Base-by-base conservation (phyloP, 2,888 invertebrate species). In the Allophyes oxyacanthae region DNA sequence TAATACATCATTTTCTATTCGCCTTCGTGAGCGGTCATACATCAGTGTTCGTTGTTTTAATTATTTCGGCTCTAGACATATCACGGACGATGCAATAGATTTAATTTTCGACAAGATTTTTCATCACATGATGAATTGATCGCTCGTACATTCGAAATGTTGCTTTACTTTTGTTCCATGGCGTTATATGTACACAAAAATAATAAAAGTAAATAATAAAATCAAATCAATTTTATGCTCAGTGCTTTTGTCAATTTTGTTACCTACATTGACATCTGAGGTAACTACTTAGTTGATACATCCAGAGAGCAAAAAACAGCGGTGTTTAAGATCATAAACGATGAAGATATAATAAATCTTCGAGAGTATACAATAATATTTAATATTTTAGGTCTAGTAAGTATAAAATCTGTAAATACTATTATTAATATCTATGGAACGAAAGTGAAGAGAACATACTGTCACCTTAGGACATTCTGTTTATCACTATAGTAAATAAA, bases 81-180 rank as follows among this genome's bases (percentile, higher is more conserved):
- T 90, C 89, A 86, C 80, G 77, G 79, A 82, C 79, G 75, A 74
- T 33, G 74, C 78, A 81, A 78, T 82, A 52, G 65, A 55, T 49
- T 64, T 61, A 20, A 56, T 61, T 71, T 73, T 72, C 56, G 55
- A 68, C 69, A 68, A 65, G 48, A 60, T 67, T 63, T 57, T 58
- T 60, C 56, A 51, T 65, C 49, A 51, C 62, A 63, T 59, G 72
- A 72, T 74, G 64, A 66, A 58, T 75, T 75, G 81, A 75, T 85
- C 82, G 84, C 82, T 79, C 74, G 63, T 20, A 36, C 38, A 40
- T 52, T 45, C 37, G 28, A 42, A 28, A 78, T 86, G 85, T 89
- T 84, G 70, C 86, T 90, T 90, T 83, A 86, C 91, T 91, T 92
- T 91, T 87, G 92, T 91, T 92, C 92, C 92, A 89, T 84, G 70